A percentile compares a stretch with the other conserved stretches of the same genome.
phyloP scores from a whole-genome alignment of 2,888 invertebrate species.

The Acronicta alni region DNA sequence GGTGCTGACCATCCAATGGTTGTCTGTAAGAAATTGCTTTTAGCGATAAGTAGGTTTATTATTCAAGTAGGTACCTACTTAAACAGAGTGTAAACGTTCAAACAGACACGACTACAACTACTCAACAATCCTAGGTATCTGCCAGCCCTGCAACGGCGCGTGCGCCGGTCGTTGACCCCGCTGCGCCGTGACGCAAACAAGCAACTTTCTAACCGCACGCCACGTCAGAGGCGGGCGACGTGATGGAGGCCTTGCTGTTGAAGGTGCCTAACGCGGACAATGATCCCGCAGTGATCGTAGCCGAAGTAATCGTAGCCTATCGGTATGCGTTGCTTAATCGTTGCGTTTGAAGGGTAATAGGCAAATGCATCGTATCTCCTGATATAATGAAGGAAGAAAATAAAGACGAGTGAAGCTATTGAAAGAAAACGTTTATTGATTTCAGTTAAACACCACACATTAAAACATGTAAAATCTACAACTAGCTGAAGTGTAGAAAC shows the following conservation, averaged over 20 bases:
- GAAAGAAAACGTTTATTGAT: no score
- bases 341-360: constrained; percentile 22
- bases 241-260: constrained; percentile 77
- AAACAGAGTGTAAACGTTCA: not conserved
- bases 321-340: constrained; percentile 46
- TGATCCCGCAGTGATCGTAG: constrained; percentile 57
- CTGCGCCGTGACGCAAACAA: constrained; percentile 85
- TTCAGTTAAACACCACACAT: no score
- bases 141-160: constrained; percentile 59
- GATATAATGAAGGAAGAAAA: not conserved
- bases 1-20: no score
- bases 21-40: no score
- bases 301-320: constrained; percentile 39
- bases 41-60: no score
- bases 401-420: no score
- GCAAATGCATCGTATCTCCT: not conserved
- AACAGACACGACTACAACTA: constrained; percentile 5
- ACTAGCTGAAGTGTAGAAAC: no score
- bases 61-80: not conserved
- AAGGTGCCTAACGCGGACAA: constrained; percentile 60
- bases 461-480: no score
- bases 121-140: constrained; percentile 21
- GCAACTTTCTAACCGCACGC: constrained; percentile 85
- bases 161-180: constrained; percentile 75
- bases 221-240: constrained; percentile 79